phyloP scores from a whole-genome alignment of 2,797 vertebrate genomes.

The Macropodus opercularis region DNA sequence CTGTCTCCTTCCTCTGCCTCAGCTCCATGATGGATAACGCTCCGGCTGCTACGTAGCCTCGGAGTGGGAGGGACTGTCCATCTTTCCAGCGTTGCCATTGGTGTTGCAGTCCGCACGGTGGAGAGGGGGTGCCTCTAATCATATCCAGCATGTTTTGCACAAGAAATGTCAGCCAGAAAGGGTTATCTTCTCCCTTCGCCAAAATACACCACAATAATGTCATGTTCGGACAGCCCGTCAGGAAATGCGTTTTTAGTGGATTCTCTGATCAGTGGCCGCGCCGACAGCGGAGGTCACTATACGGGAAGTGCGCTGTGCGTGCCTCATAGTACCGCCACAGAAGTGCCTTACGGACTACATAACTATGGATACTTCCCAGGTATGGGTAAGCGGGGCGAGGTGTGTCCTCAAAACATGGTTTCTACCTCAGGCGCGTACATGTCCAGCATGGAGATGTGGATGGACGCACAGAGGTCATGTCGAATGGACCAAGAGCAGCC shows the following conservation, averaged over 20 bases:
- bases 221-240: constrained; percentile 97
- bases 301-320: constrained; percentile 89
- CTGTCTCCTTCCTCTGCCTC: constrained; percentile 72
- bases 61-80: constrained; percentile 89
- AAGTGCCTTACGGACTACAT: constrained; percentile 95
- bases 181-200: constrained; percentile 97
- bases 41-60: constrained; percentile 71
- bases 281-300: constrained; percentile 90
- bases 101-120: constrained; percentile 81
- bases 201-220: constrained; percentile 99
- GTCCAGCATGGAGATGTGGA: constrained; percentile 95
- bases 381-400: constrained; percentile 88
- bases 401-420: constrained; percentile 84
- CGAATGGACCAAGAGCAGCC: constrained; percentile 88
- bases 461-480: constrained; percentile 93
- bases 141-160: constrained; percentile 99
- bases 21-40: constrained; percentile 87
- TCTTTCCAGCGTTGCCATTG: constrained; percentile 90
- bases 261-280: constrained; percentile 94
- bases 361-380: constrained; percentile 96
- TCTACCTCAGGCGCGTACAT: constrained; percentile 87
- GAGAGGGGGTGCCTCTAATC: constrained; percentile 96
- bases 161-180: constrained; percentile 99
- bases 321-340: constrained; percentile 84
- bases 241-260: constrained; percentile 99